A percentile compares a stretch with the other conserved stretches of the same genome.
These are phyloP conservation scores for Patella depressa DNA, from an alignment of 2,888 invertebrate genomes.

Conservation along the genomic window DNA sequence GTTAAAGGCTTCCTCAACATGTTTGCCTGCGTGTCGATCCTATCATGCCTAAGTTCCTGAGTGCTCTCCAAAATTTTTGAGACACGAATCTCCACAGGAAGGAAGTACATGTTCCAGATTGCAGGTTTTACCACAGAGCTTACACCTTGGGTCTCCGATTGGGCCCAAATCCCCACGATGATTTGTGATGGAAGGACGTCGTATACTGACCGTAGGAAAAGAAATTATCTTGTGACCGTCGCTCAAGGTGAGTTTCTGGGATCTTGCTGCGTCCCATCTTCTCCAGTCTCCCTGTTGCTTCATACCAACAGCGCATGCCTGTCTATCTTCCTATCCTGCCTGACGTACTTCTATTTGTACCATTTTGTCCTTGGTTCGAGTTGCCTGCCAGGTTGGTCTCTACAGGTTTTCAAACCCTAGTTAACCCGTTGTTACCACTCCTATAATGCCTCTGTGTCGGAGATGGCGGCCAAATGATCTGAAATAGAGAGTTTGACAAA, in stretches of 20 bases:
- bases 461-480: not conserved
- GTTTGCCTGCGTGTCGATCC: slow-evolving; percentile 8
- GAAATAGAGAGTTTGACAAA: no score
- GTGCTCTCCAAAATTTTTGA: no score
- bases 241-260: not conserved
- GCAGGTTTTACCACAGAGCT: not conserved
- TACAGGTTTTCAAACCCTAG: not conserved
- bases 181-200: not conserved
- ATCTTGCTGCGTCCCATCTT: not conserved
- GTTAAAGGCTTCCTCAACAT: slow-evolving; percentile 1
- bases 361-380: not conserved
- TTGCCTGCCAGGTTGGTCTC: not conserved
- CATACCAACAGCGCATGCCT: not conserved
- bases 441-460: slow-evolving; percentile 22
- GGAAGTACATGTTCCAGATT: not conserved
- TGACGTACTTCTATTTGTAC: not conserved
- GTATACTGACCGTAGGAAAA: not conserved
- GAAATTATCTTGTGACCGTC: not conserved
- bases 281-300: not conserved
- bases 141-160: not conserved
- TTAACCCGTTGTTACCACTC: not conserved
- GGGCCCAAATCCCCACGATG: not conserved
- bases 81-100: no score
- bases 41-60: not conserved
- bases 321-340: not conserved